These are phyloP conservation scores for Diphyllodes magnificus DNA, from an alignment of 2,113 vertebrate genomes.

Conservation along the genomic window DNA sequence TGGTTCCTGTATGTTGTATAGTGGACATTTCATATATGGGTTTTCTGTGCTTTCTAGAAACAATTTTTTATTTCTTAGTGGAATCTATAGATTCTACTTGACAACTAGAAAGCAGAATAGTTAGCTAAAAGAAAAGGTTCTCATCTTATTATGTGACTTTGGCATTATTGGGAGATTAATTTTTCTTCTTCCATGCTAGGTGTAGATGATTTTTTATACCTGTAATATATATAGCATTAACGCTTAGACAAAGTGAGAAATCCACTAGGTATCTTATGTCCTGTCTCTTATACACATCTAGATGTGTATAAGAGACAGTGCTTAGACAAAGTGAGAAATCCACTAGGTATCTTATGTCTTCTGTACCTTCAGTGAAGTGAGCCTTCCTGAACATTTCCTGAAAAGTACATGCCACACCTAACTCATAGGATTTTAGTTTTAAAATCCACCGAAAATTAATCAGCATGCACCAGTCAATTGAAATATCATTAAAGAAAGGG, in stretches of 20 bases:
- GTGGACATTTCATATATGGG: neutral
- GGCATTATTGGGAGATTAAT: neutral
- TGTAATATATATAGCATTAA: neutral
- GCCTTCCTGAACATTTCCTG: neutral
- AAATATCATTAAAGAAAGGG: neutral
- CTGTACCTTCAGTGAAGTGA: neutral
- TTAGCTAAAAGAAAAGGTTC: neutral
- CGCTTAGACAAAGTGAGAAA: neutral
- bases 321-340: neutral
- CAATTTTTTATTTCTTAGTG: neutral
- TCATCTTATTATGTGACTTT: neutral
- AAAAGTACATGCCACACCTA: neutral
- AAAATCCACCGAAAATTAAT: neutral
- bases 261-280: neutral
- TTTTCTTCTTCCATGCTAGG: neutral
- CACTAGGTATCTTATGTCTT: neutral
- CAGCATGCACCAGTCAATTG: neutral
- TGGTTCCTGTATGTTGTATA: neutral
- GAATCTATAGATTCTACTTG: neutral
- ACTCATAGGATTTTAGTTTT: neutral
- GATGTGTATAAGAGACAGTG: too few species aligned
- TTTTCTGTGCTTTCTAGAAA: neutral
- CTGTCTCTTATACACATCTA: too few species aligned
- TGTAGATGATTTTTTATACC: neutral
- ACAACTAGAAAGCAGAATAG: neutral